Base-by-base conservation (phyloP, 2,888 invertebrate species). In the Cynaeus angustus region DNA sequence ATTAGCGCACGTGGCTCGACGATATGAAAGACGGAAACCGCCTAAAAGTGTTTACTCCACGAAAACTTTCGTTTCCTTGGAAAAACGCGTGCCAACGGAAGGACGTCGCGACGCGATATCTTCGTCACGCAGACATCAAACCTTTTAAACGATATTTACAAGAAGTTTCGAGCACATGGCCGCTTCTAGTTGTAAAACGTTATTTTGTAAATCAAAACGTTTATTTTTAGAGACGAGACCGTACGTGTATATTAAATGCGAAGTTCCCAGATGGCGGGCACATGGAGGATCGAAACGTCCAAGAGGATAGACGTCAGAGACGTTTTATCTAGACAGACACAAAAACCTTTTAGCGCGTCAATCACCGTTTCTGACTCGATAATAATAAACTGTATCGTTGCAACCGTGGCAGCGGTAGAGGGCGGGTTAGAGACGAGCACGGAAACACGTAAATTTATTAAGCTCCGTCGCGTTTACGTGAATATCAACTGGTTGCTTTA, bases 401-500 rank as follows among this genome's bases (percentile, higher is more conserved):
- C 12, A 38, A 41, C 56, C 41, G 41, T 41, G 21, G 50, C 13
- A 3, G 3, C 21, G 21, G 50, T 2, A 8, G 21, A n/a, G 21
- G 16, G 50, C 30, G 33, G 33, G 33, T 33, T 14, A 10, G 38
- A 55, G 14, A 55, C 21, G 21, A 21, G 21, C 21, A 21, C 21
- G 21, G 21, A 21, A 21, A 21, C 21, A 21, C 30, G 59, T 14
- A 37, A 37, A 55, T 55, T 55, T 37, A 55, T 55, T 55, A 55
- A 37, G 56, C 56, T 12, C 55, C 13, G 55, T 38, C 55, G 55
- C 55, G 55, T 16, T 59, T 61, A 50, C 61, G 48, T 61, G 61
- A n/a, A 61, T 61, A 61, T 61, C 61, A 61, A 61, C 61, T 50
- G 59, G 61, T 61, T 61, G 61, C 61, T 61, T 12, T 48, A 61